Base-by-base conservation (phyloP, 1,140 invertebrate genomes). In the Cyclina sinensis region DNA sequence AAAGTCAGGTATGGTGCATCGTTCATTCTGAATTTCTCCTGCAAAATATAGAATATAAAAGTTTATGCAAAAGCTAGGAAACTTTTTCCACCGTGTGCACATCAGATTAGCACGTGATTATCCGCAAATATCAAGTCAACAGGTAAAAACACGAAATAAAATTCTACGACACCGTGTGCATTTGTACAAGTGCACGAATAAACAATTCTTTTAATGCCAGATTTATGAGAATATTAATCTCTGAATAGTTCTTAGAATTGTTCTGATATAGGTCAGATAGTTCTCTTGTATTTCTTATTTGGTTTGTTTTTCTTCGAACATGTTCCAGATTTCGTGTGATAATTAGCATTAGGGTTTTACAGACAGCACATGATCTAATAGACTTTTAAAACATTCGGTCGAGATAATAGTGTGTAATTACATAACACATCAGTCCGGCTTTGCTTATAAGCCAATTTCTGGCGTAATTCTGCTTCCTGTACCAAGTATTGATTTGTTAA, bases 401-500 rank as follows among this genome's bases (percentile, higher is more conserved):
- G 14, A 70, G 65, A 27, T 37, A 70, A 37, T 70, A 70, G 65
- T 37, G 16, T 27, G 14, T 70, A 37, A 70, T 70, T 37, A n/a
- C 65, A 39, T 39, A 70, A 37, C 12, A 70, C 65, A 39, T 21
- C 1, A 70, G 37, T 70, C 65, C 65, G 16, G 65, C 24, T 37
- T 70, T 37, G 65, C 30, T 70, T 70, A 70, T 70, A 37, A 35
- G 65, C 65, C 65, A 70, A 39, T 70, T 70, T 70, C 65, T 70
- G 65, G 32, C 32, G 1, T 70, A 70, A 70, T 70, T 70, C 35
- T 37, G 4, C 65, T 70, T 37, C 30, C 65, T 35, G 65, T 70
- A 37, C 32, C 30, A n/a, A n/a, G n/a, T n/a, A n/a, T n/a, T n/a
- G n/a, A n/a, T n/a, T n/a, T n/a, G n/a, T n/a, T n/a, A n/a, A n/a